Evolutionary conservation across 2,888 invertebrate species (phyloP).

Genomic region (Colletes collaris): DNA sequence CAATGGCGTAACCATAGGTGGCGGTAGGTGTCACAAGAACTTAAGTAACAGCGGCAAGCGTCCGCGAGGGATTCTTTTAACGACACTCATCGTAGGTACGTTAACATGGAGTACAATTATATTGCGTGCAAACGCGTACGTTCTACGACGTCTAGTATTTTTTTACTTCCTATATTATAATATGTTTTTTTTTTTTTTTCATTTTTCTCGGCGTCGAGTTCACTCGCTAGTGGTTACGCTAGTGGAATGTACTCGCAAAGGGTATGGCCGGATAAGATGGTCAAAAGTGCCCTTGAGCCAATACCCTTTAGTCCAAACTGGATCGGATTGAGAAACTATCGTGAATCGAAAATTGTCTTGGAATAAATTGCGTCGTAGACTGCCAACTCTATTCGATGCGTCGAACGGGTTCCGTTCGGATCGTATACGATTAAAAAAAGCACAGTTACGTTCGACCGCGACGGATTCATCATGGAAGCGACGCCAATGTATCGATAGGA

Average conservation of each 20-base stretch:
- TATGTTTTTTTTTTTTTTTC: background rate
- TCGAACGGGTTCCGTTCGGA: too few relatives aligned
- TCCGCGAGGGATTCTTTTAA: conserved; percentile 7
- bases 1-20: conserved; percentile 35
- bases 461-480: too few relatives aligned
- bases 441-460: background rate
- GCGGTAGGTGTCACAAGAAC: conserved; percentile 16
- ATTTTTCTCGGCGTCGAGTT: conserved; percentile 25
- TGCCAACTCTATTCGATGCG: background rate
- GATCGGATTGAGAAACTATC: conserved; percentile 63
- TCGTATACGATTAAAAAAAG: background rate
- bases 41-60: conserved; percentile 26
- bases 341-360: conserved; percentile 30
- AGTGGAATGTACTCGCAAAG: conserved; percentile 64
- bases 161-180: conserved; percentile 27
- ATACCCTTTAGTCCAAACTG: conserved; percentile 40
- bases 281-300: too few relatives aligned
- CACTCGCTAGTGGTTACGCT: conserved; percentile 52
- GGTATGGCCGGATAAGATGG: too few relatives aligned
- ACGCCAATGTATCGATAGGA: too few relatives aligned
- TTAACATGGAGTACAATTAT: conserved; percentile 41
- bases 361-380: conserved; percentile 8
- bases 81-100: conserved; percentile 22
- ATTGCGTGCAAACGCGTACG: conserved; percentile 41
- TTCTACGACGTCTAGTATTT: conserved; percentile 27